Conservation (phyloP, 2,888 invertebrate genomes). For the Galeruca laticollis region DNA sequence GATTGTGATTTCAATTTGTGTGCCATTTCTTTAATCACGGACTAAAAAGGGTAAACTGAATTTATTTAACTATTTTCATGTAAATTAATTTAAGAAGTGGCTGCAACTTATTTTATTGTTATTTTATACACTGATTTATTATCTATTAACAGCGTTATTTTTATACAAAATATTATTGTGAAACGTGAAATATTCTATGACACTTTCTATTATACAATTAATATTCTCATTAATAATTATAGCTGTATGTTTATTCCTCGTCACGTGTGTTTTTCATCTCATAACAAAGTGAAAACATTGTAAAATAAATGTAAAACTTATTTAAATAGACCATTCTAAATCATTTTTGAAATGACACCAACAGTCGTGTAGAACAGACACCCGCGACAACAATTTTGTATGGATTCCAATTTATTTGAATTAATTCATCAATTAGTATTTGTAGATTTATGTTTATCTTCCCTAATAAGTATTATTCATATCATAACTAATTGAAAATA, state of each 20-base stretch:
- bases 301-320: no score
- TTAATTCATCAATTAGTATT: no score
- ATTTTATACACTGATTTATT: neutral
- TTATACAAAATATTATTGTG: neutral
- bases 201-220: neutral
- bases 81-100: neutral
- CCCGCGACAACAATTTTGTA: no score
- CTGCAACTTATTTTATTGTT: neutral
- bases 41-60: neutral
- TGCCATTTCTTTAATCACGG: neutral
- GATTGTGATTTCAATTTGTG: constrained; percentile 4
- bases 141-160: neutral
- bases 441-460: no score
- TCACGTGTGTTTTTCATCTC: no score
- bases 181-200: neutral
- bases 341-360: neutral
- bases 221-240: no score
- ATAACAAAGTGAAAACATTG: no score
- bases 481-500: no score
- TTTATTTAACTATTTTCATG: neutral
- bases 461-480: no score
- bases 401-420: no score
- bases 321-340: no score
- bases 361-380: constrained; percentile 2
- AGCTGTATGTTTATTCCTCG: no score